Evolutionary conservation across 2,797 vertebrate species (phyloP), one percentile per base, ranked within the genome.

Genomic region (Gadopsis bispinosus): DNA sequence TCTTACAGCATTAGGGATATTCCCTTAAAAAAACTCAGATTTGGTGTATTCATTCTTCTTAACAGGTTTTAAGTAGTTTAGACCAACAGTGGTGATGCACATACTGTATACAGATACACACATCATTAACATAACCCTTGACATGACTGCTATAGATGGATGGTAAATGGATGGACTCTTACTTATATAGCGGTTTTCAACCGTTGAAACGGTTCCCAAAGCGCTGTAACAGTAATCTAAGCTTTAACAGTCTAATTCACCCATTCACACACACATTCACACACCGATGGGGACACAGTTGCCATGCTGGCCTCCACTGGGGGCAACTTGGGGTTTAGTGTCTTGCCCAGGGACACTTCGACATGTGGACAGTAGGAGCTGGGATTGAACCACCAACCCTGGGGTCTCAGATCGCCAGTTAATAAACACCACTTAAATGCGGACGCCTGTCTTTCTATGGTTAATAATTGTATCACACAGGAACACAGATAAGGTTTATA

Each of bases 401-500:
- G 26, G 26, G 26, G 26, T 26, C 26, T 26, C 26, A 26, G 26
- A 53, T 62, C 54, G 20, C 29, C 1, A 22, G 22, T 26, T 33
- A 59, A 12, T 64, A 59, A 12, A 11, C 6, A 29, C 11, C 50
- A 8, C 22, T 22, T 75, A 65, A 74, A 68, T 69, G 68, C 47
- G 5, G 4, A 63, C 33, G 22, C 0, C 14, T 8, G 13, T 48
- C 26, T 56, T 48, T 67, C 37, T 48, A 69, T 70, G 54, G 86
- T 91, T 89, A 91, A 77, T 88, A 61, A 90, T 90, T 89, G 16
- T 8, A 51, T 51, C 41, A 66, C 22, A 69, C 26, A 62, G 33
- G 56, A 69, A 76, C 53, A 56, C 54, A 77, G 79, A 90, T 87
- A 88, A 85, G 47, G 43, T 83, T 47, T 67, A 53, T 3, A 60